Evolutionary conservation across 2,888 invertebrate species (phyloP), one percentile per base, ranked within the genome.

Genomic region (Pandemis corylana): DNA sequence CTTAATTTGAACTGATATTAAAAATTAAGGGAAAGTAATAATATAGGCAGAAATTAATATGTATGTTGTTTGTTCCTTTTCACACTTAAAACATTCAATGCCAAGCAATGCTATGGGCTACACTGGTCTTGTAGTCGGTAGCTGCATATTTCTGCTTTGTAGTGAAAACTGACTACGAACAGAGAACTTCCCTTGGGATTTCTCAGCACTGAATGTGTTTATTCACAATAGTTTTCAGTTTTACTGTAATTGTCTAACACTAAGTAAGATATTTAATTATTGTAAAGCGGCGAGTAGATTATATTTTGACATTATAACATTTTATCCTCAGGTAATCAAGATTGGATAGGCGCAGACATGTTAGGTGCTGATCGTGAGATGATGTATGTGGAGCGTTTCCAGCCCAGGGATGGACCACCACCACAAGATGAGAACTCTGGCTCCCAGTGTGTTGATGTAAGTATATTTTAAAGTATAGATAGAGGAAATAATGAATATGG

Each of bases 351-450:
- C 13, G n/a, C 56, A 9, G n/a, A 3, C 0, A 56, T 56, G 56
- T 56, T 56, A 2, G 56, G 9, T 3, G 20, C 20, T 7, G 20
- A 56, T 56, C 20, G 56, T 20, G 56, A 62, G 64, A 73, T 73
- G 69, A 69, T 73, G 13, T 65, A 65, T 59, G 51, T 69, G 36
- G 73, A 73, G 73, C 64, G 6, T 73, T 73, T 46, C 56, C 59
- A 53, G 59, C 49, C 41, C 44, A 36, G 59, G 59, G 9, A 36
- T 53, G 7, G 68, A 73, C 68, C 68, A 15, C 64, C 64, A 2
- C 41, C 56, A 49, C 73, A 72, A 41, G 63, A 15, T 5, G 72
- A 73, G 5, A 56, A 36, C 5, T 7, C 53, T 2, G 72, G 63
- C 7, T 56, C 13, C 9, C 72, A 73, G 49, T 68, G 68, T 64